These are phyloP conservation scores for Acanthurus tractus DNA, from an alignment of 2,797 vertebrate genomes.

Conservation along the genomic window DNA sequence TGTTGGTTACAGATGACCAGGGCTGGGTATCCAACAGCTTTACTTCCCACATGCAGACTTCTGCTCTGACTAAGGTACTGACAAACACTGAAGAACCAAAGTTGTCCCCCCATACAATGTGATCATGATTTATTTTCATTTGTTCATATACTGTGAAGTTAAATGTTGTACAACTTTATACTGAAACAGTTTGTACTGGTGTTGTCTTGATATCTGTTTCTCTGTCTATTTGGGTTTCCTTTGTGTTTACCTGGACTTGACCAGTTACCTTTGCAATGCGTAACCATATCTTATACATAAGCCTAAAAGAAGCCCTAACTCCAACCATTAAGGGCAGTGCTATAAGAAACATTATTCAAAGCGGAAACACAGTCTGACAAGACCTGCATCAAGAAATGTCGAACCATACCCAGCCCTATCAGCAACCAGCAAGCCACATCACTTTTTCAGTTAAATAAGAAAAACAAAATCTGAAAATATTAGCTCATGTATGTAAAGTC, in stretches of 20 bases:
- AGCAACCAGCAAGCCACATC: background rate
- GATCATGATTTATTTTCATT: background rate
- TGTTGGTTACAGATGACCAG: conserved; percentile 9
- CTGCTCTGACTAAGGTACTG: background rate
- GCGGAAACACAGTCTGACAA: background rate
- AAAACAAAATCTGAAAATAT: conserved; percentile 10
- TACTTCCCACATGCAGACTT: background rate
- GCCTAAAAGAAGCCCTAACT: background rate
- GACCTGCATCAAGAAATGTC: background rate
- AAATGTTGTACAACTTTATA: background rate
- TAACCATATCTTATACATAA: background rate
- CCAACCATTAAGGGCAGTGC: background rate
- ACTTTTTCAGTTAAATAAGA: conserved; percentile 29
- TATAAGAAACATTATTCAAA: background rate
- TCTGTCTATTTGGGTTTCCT: background rate
- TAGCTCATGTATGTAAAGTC: background rate
- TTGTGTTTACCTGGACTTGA: background rate
- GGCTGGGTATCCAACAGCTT: background rate
- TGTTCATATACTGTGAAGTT: background rate
- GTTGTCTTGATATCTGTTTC: conserved; percentile 22
- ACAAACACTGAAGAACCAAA: background rate
- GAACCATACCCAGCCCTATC: background rate
- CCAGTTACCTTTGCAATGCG: background rate
- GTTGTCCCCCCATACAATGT: background rate
- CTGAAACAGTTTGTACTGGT: background rate